phyloP scores from a whole-genome alignment of 2,888 invertebrate genomes.

The Ptilodon capucinus region DNA sequence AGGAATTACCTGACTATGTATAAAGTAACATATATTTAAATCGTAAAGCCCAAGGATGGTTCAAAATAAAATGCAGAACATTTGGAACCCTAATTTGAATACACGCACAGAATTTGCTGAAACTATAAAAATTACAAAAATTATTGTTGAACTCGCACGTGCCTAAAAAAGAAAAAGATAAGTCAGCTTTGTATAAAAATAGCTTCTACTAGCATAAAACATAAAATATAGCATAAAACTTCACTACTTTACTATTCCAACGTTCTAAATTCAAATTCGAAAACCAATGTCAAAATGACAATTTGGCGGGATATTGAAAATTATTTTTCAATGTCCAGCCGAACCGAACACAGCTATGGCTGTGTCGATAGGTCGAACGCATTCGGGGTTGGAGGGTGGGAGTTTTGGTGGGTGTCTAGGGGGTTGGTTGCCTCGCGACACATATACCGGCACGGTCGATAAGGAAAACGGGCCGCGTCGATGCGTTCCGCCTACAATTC shows the following conservation, averaged over 20 bases:
- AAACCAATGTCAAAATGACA: background rate
- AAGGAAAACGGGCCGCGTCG: conserved; percentile 60
- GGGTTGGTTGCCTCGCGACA: conserved; percentile 64
- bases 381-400: conserved; percentile 36
- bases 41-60: conserved; percentile 25
- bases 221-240: too few species aligned
- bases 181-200: too few species aligned
- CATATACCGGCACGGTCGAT: conserved; percentile 76
- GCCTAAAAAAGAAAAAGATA: too few species aligned
- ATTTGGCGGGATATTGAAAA: conserved; percentile 41
- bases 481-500: conserved; percentile 60
- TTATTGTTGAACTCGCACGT: background rate
- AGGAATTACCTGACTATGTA: too few species aligned
- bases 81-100: conserved; percentile 38
- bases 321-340: conserved; percentile 43
- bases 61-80: conserved; percentile 21
- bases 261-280: background rate
- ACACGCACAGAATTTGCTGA: conserved; percentile 52
- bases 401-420: conserved; percentile 31
- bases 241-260: too few species aligned
- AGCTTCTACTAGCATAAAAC: too few species aligned
- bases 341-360: conserved; percentile 40
- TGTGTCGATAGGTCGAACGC: conserved; percentile 52
- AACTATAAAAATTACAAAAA: conserved; percentile 54
- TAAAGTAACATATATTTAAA: conserved; percentile 17